phyloP scores from a whole-genome alignment of 1,140 invertebrate species.

The Adelges cooleyi region DNA sequence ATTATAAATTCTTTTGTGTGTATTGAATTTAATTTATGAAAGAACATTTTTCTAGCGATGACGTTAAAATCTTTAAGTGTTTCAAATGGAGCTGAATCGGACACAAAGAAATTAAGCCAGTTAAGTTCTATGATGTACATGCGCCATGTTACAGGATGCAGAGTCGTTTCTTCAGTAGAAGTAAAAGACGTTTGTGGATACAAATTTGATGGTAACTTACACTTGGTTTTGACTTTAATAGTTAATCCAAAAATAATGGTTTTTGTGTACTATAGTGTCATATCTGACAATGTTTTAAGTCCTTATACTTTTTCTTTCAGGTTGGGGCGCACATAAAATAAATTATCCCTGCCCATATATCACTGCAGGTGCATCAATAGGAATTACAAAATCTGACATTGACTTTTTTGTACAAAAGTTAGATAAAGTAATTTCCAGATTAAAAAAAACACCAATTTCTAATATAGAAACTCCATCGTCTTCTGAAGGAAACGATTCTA shows the following conservation, averaged over 20 bases:
- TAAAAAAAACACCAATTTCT: constrained; percentile 42
- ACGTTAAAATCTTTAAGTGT: constrained; percentile 36
- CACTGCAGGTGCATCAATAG: constrained; percentile 58
- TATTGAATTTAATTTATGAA: background rate
- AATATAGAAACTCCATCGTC: constrained; percentile 39
- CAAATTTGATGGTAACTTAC: constrained; percentile 48
- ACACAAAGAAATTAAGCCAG: constrained; percentile 44
- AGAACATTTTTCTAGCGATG: constrained; percentile 37
- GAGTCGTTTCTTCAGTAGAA: constrained; percentile 48
- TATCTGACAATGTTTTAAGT: background rate
- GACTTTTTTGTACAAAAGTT: constrained; percentile 53
- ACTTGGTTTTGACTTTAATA: background rate
- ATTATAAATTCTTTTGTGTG: no score
- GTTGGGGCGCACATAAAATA: constrained; percentile 57
- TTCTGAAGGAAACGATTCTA: constrained; percentile 36
- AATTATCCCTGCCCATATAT: constrained; percentile 53
- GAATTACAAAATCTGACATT: constrained; percentile 54
- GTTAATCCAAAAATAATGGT: no score
- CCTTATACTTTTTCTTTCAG: constrained; percentile 35
- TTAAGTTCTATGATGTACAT: constrained; percentile 63
- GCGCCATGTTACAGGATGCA: constrained; percentile 56
- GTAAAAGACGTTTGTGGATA: constrained; percentile 46
- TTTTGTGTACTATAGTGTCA: background rate
- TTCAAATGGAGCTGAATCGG: constrained; percentile 35
- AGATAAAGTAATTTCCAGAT: constrained; percentile 46